Evolutionary conservation across 2,113 vertebrate genomes (phyloP), one percentile per base, ranked within the genome.

Genomic region (Sturnira hondurensis): DNA sequence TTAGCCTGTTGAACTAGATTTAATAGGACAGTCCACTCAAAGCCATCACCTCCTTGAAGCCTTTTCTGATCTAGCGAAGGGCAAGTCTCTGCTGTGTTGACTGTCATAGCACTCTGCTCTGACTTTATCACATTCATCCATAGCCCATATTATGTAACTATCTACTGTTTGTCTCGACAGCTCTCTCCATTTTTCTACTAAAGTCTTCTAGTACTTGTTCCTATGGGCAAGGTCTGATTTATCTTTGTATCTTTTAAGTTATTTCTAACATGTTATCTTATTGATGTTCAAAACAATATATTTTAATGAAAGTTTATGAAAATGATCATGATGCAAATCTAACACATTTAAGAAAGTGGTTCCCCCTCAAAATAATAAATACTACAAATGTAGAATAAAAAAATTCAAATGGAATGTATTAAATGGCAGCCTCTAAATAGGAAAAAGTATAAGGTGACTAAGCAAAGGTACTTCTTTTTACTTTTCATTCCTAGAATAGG

Each of bases 401-500:
- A 77, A 54, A 86, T 93, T 22, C 31, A 56, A 95, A 87, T 80
- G 80, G n/a, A 41, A 41, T 65, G 47, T 84, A 95, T 45, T 7
- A 22, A 95, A 96, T 96, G 0, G 11, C 36, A 94, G 85, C 13
- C 1, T 83, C 74, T 74, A 77, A 96, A 26, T 31, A 78, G 71
- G 2, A 84, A 83, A 82, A 95, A 97, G 41, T 24, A 84, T 43
- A 70, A 78, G 6, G 4, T 84, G 78, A 83, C 76, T 77, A 91
- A 91, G 17, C 28, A 86, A 82, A 73, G 76, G 12, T 76, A 28
- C 0, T 28, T 96, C 61, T 31, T 91, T 94, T 93, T 36, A 9
- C 45, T 85, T 81, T 96, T 97, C 20, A 12, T 85, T 95, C 97
- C 73, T 77, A 71, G 54, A 96, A 93, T 38, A 89, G 84, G 36